These are phyloP conservation scores for Callipepla californica DNA, from an alignment of 2,113 vertebrate species.

Conservation along the genomic window DNA sequence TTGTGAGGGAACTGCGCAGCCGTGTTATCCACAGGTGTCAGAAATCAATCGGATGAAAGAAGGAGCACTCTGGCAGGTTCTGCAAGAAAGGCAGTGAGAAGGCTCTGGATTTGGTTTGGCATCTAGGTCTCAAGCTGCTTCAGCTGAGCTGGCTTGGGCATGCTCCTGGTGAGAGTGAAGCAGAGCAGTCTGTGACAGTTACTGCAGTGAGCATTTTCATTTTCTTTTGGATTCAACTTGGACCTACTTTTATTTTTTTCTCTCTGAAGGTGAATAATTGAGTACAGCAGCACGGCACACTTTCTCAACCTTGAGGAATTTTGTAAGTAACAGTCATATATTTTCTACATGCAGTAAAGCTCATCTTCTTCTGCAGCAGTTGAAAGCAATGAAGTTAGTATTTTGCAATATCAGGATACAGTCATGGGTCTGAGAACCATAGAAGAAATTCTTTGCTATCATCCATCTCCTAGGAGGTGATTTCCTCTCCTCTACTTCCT, in stretches of 20 bases:
- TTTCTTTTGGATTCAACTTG: neutral
- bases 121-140: neutral
- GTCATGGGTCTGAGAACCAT: neutral
- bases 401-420: neutral
- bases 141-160: neutral
- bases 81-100: neutral
- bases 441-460: neutral
- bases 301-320: neutral
- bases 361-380: neutral
- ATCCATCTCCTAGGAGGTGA: neutral
- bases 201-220: neutral
- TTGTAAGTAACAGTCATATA: constrained; percentile 17
- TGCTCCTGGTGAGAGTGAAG: neutral
- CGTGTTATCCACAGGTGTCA: neutral
- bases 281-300: neutral
- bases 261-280: neutral
- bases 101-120: neutral
- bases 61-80: neutral
- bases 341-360: neutral
- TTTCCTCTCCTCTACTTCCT: neutral
- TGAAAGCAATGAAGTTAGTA: neutral
- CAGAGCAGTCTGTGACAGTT: neutral
- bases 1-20: neutral
- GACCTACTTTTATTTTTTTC: neutral
- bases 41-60: neutral